Conservation (phyloP, 1,140 invertebrate species). For the Tyrophagus putrescentiae region DNA sequence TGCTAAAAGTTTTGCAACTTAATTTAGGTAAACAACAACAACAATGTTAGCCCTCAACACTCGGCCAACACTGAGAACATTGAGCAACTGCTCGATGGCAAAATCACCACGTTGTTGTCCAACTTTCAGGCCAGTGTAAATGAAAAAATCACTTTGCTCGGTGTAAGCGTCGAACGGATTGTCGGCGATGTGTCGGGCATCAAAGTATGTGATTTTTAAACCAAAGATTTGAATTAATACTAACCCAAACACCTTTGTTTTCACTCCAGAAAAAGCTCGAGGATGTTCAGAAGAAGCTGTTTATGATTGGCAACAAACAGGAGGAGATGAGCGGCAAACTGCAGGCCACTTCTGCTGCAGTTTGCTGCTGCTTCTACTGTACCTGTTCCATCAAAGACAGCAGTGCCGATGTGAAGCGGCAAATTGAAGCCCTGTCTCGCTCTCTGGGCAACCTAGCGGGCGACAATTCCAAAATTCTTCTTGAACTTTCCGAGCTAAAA, state of each 20-base stretch:
- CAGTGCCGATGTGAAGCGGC: neutral
- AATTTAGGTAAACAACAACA: too few species aligned
- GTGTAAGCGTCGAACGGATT: neutral
- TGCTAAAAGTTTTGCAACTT: too few species aligned
- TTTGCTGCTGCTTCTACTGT: too few species aligned
- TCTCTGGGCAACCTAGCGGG: neutral
- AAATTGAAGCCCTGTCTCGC: neutral
- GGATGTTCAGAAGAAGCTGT: neutral
- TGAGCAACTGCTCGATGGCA: neutral
- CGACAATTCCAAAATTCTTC: neutral
- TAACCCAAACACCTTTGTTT: neutral
- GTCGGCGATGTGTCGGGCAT: neutral
- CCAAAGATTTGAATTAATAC: neutral
- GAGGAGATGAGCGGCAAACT: neutral
- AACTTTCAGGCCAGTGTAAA: too few species aligned
- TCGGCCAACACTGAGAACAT: neutral
- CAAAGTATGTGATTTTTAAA: conserved; percentile 4
- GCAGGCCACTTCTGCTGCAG: neutral
- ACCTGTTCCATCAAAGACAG: too few species aligned
- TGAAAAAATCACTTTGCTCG: neutral
- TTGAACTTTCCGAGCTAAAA: conserved; percentile 1
- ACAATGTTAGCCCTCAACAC: too few species aligned
- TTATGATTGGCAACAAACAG: neutral
- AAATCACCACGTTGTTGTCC: neutral
- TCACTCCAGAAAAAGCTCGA: neutral